phyloP scores from a whole-genome alignment of 2,888 invertebrate genomes.

The Drosophila multiciliata region DNA sequence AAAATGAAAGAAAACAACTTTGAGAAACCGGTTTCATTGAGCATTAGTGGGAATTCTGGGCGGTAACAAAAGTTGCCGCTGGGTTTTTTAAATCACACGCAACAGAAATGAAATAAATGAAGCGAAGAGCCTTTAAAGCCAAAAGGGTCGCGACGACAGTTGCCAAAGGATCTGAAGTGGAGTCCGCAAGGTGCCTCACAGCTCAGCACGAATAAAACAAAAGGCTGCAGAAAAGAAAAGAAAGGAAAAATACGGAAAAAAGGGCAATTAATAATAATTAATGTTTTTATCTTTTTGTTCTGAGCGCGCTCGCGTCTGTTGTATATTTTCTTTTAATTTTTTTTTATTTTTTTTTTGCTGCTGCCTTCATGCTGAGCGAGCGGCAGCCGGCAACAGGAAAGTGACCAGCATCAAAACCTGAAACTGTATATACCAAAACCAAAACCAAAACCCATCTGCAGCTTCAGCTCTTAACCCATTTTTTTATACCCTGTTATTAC shows the following conservation, averaged over 20 bases:
- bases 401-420: slow-evolving; percentile 61
- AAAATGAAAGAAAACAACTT: slow-evolving; percentile 28
- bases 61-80: slow-evolving; percentile 50
- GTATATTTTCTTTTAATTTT: slow-evolving; percentile 24
- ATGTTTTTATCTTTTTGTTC: slow-evolving; percentile 82
- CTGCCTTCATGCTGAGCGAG: slow-evolving; percentile 41
- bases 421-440: slow-evolving; percentile 45
- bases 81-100: slow-evolving; percentile 53
- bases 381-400: slow-evolving; percentile 63
- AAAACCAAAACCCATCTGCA: slow-evolving; percentile 32
- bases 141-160: slow-evolving; percentile 69
- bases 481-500: slow-evolving; percentile 37
- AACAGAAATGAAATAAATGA: slow-evolving; percentile 46
- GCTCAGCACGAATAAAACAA: slow-evolving; percentile 49
- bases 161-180: slow-evolving; percentile 59
- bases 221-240: slow-evolving; percentile 37
- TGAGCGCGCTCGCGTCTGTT: slow-evolving; percentile 34
- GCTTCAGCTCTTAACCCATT: slow-evolving; percentile 2
- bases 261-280: slow-evolving; percentile 84
- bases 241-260: slow-evolving; percentile 51
- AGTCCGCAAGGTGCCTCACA: slow-evolving; percentile 36
- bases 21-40: slow-evolving; percentile 51
- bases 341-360: not conserved
- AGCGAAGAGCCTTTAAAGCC: slow-evolving; percentile 46
- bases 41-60: slow-evolving; percentile 60